phyloP scores from a whole-genome alignment of 2,113 vertebrate species.

The Leptobrachium ailaonicum region DNA sequence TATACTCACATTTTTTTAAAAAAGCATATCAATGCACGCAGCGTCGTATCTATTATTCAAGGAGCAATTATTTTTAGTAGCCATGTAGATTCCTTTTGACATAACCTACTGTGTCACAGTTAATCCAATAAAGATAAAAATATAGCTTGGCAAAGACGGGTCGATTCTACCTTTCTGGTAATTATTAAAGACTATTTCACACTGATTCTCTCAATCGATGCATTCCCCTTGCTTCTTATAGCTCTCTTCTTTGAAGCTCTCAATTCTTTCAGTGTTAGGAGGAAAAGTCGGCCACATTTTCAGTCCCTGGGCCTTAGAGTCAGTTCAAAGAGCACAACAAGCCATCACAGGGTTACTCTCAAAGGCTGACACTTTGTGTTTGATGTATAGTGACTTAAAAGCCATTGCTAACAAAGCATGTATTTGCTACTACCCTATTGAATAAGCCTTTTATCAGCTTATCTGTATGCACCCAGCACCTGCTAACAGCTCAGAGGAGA shows the following conservation, averaged over 20 bases:
- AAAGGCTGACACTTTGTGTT: conserved; percentile 75
- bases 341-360: conserved; percentile 75
- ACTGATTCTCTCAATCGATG: conserved; percentile 72
- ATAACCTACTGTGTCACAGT: conserved; percentile 81
- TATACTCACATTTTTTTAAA: conserved; percentile 62
- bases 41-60: conserved; percentile 82
- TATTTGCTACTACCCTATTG: conserved; percentile 68
- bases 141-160: conserved; percentile 75
- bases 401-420: conserved; percentile 69
- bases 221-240: conserved; percentile 66
- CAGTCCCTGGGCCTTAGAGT: conserved; percentile 65
- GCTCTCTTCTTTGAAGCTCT: conserved; percentile 72
- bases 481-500: conserved; percentile 67
- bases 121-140: conserved; percentile 85
- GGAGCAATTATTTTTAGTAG: conserved; percentile 83
- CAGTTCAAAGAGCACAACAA: conserved; percentile 76
- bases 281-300: conserved; percentile 63
- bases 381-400: conserved; percentile 77
- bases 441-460: conserved; percentile 73
- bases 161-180: conserved; percentile 75
- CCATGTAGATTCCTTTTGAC: conserved; percentile 80
- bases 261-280: conserved; percentile 68
- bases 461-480: conserved; percentile 70
- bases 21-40: conserved; percentile 74
- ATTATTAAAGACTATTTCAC: conserved; percentile 80